Base-by-base conservation (phyloP, 2,888 invertebrate species). In the Lagria hirta region DNA sequence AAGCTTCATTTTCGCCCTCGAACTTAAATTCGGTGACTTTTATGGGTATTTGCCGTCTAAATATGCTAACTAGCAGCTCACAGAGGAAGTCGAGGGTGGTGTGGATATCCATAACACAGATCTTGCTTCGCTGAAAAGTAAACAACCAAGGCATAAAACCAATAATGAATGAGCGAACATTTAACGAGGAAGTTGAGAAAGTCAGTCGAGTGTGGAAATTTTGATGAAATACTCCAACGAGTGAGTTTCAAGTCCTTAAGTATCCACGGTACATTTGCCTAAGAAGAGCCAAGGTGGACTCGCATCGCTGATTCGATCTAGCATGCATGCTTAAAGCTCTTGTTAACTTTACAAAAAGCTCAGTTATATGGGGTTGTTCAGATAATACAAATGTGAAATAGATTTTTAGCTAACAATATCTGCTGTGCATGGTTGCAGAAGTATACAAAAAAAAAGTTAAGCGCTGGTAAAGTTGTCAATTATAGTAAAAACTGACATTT, bases 261-360 rank as follows among this genome's bases (percentile, higher is more conserved):
- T 53, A 55, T 57, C 51, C 53, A 67, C 64, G 67, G 51, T 64
- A 67, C 67, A 65, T 67, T 67, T 65, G 58, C 55, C 52, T 62
- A 61, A 62, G 64, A 60, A 62, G 63, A 60, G 60, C 57, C 57
- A 56, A 64, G 62, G 63, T 62, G 53, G 53, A 52, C 52, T 54
- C 56, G 62, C 60, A 52, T 57, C 59, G 59, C 48, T 62, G 61
- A 57, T 55, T 60, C 55, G 12, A 42, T 52, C 56, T 58, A 30
- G 55, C 58, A 61, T 64, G 64, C 64, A 60, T 63, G 61, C 60
- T 57, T 61, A 61, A 57, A 47, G 53, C 59, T 55, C 62, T 65
- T 63, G 57, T 62, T 51, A 15, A n/a, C n/a, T n/a, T n/a, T n/a
- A n/a, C n/a, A n/a, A n/a, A n/a, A n/a, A n/a, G n/a, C n/a, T n/a